A percentile compares a stretch with the other conserved stretches of the same genome.
These are phyloP conservation scores for Galerucella pusilla DNA, from an alignment of 2,888 invertebrate species.

Conservation along the genomic window DNA sequence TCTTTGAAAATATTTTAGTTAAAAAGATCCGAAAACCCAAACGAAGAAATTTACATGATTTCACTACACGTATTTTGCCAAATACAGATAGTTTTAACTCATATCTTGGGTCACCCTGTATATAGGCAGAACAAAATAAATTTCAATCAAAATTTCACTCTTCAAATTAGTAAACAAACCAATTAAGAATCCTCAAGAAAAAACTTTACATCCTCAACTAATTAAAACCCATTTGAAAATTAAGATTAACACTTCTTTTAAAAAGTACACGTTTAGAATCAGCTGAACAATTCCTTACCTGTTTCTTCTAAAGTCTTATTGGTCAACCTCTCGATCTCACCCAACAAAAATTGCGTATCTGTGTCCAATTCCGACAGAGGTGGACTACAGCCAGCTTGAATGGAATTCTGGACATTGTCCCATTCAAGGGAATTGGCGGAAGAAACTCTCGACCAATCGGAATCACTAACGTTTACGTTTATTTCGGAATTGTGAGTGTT, in stretches of 20 bases:
- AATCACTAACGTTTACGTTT: slow-evolving; percentile 56
- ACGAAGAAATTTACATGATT: too few species aligned
- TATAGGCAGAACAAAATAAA: too few species aligned
- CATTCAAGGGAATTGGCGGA: slow-evolving; percentile 77
- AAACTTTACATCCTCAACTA: neutral
- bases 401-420: slow-evolving; percentile 70
- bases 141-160: too few species aligned
- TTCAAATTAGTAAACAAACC: neutral
- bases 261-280: slow-evolving; percentile 47
- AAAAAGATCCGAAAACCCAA: too few species aligned
- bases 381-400: slow-evolving; percentile 54
- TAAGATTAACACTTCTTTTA: neutral
- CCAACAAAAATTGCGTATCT: slow-evolving; percentile 74
- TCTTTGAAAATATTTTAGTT: too few species aligned
- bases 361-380: slow-evolving; percentile 69
- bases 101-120: too few species aligned
- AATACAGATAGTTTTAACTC: too few species aligned
- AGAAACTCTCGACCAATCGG: slow-evolving; percentile 72
- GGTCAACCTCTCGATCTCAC: slow-evolving; percentile 76
- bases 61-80: too few species aligned
- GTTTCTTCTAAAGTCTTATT: slow-evolving; percentile 75
- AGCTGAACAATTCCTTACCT: slow-evolving; percentile 65
- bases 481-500: slow-evolving; percentile 55
- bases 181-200: neutral
- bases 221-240: neutral